Conservation (phyloP, 2,797 vertebrate species). For the Poeciliopsis gracilis region DNA sequence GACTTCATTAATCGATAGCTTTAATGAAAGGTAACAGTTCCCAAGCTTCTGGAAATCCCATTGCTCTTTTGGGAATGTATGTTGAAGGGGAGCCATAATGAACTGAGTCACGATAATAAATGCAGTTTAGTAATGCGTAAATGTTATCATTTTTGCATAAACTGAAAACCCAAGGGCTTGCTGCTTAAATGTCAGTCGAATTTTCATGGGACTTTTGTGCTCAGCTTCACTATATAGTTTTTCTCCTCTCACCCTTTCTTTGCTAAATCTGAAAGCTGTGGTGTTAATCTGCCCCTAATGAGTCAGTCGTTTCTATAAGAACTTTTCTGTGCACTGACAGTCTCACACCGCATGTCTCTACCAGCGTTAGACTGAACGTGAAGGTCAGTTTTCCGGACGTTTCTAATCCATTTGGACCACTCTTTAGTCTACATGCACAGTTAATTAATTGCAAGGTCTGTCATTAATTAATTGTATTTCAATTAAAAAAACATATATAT, state of each 20-base stretch:
- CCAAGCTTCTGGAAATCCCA: background rate
- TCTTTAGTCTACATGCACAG: background rate
- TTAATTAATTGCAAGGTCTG: background rate
- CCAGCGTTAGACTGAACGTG: background rate
- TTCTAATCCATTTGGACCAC: background rate
- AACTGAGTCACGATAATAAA: background rate
- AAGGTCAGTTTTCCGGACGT: background rate
- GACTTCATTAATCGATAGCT: too few relatives aligned
- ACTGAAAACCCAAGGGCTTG: slow-evolving; percentile 1
- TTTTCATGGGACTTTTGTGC: background rate
- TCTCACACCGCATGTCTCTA: background rate
- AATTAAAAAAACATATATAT: too few relatives aligned
- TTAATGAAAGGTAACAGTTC: too few relatives aligned
- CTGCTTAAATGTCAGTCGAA: background rate
- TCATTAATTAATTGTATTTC: too few relatives aligned
- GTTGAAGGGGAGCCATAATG: background rate
- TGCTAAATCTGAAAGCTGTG: background rate
- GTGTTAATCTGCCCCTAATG: background rate
- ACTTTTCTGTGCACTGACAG: background rate
- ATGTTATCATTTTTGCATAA: slow-evolving; percentile 2
- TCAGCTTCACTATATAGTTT: background rate
- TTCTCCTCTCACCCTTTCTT: background rate
- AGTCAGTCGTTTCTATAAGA: background rate
- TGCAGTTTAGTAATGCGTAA: background rate
- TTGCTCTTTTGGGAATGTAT: background rate